These are phyloP conservation scores for Drosophila takahashii DNA, from an alignment of 1,140 invertebrate genomes.

Conservation along the genomic window DNA sequence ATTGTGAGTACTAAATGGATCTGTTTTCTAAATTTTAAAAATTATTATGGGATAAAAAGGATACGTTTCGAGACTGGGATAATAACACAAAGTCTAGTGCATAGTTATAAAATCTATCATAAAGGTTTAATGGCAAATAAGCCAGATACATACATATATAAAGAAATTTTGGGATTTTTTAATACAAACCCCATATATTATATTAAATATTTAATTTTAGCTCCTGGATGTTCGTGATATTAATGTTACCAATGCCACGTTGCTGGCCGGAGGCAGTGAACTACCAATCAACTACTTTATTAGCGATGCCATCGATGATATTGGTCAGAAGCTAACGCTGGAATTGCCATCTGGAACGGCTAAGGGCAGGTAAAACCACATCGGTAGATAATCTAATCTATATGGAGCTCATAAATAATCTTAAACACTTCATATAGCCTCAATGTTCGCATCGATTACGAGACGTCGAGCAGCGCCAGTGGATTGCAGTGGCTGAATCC, in stretches of 20 bases:
- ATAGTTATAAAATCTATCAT: too few relatives aligned
- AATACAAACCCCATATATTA: too few relatives aligned
- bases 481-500: constrained; percentile 96
- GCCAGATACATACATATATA: too few relatives aligned
- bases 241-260: constrained; percentile 86
- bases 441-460: constrained; percentile 90
- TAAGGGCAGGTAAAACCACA: constrained; percentile 81
- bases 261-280: constrained; percentile 86
- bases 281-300: constrained; percentile 88
- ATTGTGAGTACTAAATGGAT: constrained; percentile 86
- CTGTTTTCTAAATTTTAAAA: too few relatives aligned
- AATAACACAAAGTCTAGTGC: too few relatives aligned
- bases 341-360: constrained; percentile 86
- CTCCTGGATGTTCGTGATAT: constrained; percentile 92
- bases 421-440: constrained; percentile 85
- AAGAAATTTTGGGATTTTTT: too few relatives aligned
- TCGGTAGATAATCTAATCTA: constrained; percentile 58
- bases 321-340: constrained; percentile 92
- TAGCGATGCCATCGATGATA: constrained; percentile 87
- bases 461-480: constrained; percentile 90
- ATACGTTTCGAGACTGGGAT: too few relatives aligned
- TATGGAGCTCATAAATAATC: constrained; percentile 54
- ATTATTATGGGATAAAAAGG: too few relatives aligned
- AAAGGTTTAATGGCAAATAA: too few relatives aligned
- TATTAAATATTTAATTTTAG: too few relatives aligned